Evolutionary conservation across 2,113 vertebrate species (phyloP), one percentile per base, ranked within the genome.

Genomic region (Toxostoma redivivum): DNA sequence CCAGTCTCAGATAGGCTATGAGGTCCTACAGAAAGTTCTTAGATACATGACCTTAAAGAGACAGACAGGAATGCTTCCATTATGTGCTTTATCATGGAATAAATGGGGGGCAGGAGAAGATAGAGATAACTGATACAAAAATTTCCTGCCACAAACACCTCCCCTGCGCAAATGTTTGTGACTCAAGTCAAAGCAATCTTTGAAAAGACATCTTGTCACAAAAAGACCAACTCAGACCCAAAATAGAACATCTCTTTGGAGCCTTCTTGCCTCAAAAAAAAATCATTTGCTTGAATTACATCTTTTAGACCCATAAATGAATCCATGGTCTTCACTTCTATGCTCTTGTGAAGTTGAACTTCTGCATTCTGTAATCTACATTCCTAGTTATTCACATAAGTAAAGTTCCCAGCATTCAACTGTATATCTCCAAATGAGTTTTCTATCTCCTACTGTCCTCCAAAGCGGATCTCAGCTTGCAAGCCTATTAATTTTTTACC

Each of bases 381-480:
- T 70, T 70, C 57, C 53, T 50, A 48, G 64, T 31, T 37, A 86
- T 17, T 13, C 21, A 54, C 17, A 16, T 13, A 10, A 57, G 12
- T 38, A 54, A 73, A 83, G 57, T 82, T 82, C 61, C 57, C n/a
- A 56, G 60, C 42, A 79, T 20, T 11, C 27, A 73, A 28, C 3
- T 12, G 3, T 33, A 35, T 3, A 6, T 35, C 24, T 74, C 21
- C 27, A 82, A 74, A 60, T 4, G 5, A 58, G 7, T 66, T 76
- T 86, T 76, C 23, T 15, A 64, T 81, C 57, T 81, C 30, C 11
- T 50, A 10, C 30, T 48, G 67, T 83, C 35, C 58, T 60, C 42
- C 10, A 80, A 60, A 61, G 8, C 0, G 0, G 12, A 64, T 47
- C 35, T 69, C 22, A 76, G 31, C 25, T 57, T 62, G n/a, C 28